phyloP scores from a whole-genome alignment of 1,140 invertebrate species.

The Venustaconcha ellipsiformis region DNA sequence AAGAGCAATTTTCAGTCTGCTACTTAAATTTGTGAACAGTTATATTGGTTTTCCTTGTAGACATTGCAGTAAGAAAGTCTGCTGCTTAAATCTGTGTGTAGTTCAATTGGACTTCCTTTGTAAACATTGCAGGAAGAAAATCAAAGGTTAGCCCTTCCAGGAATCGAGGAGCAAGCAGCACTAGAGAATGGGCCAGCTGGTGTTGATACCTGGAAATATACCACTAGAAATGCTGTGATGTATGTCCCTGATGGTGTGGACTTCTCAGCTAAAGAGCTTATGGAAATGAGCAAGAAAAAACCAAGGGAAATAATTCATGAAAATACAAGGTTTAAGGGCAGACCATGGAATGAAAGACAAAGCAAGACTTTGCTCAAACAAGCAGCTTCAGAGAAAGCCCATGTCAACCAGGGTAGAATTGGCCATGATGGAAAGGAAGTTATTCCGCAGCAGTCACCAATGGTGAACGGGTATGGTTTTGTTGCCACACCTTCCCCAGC shows the following conservation, averaged over 20 bases:
- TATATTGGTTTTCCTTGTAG: not conserved
- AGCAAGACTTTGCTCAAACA: constrained; percentile 82
- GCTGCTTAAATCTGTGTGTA: no score
- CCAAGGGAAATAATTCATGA: constrained; percentile 81
- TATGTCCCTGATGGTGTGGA: constrained; percentile 93
- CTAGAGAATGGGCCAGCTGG: constrained; percentile 72
- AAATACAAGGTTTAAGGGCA: constrained; percentile 85
- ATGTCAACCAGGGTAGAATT: constrained; percentile 76
- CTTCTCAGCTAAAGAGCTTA: constrained; percentile 79
- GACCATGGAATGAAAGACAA: constrained; percentile 84
- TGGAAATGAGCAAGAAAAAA: constrained; percentile 77
- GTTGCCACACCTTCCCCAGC: constrained; percentile 88
- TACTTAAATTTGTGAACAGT: no score
- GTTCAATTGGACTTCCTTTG: no score
- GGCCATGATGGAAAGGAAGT: constrained; percentile 93
- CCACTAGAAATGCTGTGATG: constrained; percentile 94
- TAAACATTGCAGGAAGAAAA: constrained; percentile 71
- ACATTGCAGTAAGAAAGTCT: constrained; percentile 71
- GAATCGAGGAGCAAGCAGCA: constrained; percentile 77
- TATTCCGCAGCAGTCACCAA: constrained; percentile 72
- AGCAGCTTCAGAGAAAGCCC: constrained; percentile 72
- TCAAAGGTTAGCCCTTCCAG: constrained; percentile 77
- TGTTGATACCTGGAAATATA: constrained; percentile 87
- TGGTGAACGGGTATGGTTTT: constrained; percentile 83
- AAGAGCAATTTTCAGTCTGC: no score